A percentile compares a stretch with the other conserved stretches of the same genome.
These are phyloP conservation scores for Perithous albicinctus DNA, from an alignment of 2,888 invertebrate species.

Conservation along the genomic window DNA sequence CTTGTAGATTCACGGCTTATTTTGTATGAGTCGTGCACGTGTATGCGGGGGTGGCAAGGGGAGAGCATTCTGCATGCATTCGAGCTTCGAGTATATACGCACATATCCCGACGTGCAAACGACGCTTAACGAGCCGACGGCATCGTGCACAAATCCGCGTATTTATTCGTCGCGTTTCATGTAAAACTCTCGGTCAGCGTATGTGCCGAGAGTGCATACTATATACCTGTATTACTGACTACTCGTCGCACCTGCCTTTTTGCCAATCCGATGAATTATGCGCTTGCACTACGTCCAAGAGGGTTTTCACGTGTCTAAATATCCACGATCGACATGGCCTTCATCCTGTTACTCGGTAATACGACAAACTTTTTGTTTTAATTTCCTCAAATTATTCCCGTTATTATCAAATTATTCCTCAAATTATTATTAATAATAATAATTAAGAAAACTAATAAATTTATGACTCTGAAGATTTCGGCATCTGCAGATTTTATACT, in stretches of 20 bases:
- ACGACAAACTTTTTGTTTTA: neutral
- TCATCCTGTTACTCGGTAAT: constrained; percentile 5
- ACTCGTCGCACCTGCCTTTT: constrained; percentile 80
- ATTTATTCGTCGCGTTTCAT: constrained; percentile 82
- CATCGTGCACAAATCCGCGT: constrained; percentile 77
- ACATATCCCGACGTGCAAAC: constrained; percentile 68
- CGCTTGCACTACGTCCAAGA: constrained; percentile 72
- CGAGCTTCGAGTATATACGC: constrained; percentile 9
- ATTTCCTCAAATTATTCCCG: constrained; percentile 10
- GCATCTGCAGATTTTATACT: no score
- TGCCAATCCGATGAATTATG: constrained; percentile 82
- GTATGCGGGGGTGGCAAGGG: neutral
- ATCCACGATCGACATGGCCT: constrained; percentile 48
- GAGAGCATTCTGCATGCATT: neutral
- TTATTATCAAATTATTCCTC: no score
- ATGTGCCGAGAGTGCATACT: constrained; percentile 30
- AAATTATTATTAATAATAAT: no score
- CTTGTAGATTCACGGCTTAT: constrained; percentile 63
- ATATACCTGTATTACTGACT: constrained; percentile 42
- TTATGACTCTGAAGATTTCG: no score
- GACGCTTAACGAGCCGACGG: constrained; percentile 70
- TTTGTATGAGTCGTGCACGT: constrained; percentile 38
- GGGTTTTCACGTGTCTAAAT: constrained; percentile 61
- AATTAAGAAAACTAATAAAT: no score
- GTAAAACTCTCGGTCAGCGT: constrained; percentile 77